Conservation (phyloP, 1,140 invertebrate genomes). For the Drosophila virilis region DNA sequence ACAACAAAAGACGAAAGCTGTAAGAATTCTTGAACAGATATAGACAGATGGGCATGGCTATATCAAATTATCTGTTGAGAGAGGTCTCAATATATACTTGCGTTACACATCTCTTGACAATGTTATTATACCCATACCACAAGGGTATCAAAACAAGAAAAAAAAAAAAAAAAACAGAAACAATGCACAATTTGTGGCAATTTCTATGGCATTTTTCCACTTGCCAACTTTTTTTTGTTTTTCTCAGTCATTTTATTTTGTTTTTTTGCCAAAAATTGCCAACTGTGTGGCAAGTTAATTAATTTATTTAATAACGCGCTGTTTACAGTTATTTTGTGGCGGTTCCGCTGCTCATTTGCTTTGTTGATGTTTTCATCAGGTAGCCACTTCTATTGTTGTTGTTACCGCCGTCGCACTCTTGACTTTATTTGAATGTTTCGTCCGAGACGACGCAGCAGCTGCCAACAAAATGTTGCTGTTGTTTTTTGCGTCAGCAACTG, state of each 20-base stretch:
- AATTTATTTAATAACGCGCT: slow-evolving; percentile 61
- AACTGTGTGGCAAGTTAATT: slow-evolving; percentile 66
- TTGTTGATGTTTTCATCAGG: slow-evolving; percentile 55
- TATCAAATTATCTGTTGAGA: too few relatives aligned
- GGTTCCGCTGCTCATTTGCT: slow-evolving; percentile 29
- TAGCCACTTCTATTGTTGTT: slow-evolving; percentile 24
- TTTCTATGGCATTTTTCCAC: slow-evolving; percentile 69
- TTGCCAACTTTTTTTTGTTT: slow-evolving; percentile 39
- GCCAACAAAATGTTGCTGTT: slow-evolving; percentile 28
- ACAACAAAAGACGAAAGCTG: too few relatives aligned
- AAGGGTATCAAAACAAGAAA: background rate
- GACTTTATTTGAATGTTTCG: slow-evolving; percentile 62
- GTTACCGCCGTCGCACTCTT: slow-evolving; percentile 29
- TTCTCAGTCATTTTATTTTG: background rate
- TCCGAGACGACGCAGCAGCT: slow-evolving; percentile 4
- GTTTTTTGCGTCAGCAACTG: slow-evolving; percentile 13
- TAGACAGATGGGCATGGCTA: too few relatives aligned
- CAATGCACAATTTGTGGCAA: slow-evolving; percentile 75
- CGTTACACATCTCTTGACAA: too few relatives aligned
- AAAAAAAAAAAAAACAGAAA: slow-evolving; percentile 18
- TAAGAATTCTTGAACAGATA: too few relatives aligned
- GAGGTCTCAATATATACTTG: too few relatives aligned
- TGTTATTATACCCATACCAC: background rate
- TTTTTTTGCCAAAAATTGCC: slow-evolving; percentile 31
- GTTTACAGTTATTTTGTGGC: slow-evolving; percentile 49